phyloP scores from a whole-genome alignment of 2,888 invertebrate species.

The Eupithecia subumbrata region DNA sequence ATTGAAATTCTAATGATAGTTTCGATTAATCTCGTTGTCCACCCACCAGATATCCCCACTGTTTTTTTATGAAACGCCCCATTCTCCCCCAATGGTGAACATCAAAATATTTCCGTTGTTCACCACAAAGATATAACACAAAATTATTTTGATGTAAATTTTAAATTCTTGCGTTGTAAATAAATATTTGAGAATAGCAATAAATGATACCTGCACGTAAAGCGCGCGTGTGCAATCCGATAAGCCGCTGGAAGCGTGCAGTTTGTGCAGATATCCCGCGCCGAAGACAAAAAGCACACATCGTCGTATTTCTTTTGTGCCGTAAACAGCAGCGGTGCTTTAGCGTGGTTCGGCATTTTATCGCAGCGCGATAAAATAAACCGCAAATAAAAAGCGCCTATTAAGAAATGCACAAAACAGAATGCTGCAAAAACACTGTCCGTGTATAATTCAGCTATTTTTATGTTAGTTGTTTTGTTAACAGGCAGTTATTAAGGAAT shows the following conservation, averaged over 20 bases:
- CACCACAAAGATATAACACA: too few relatives aligned
- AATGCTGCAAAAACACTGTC: neutral
- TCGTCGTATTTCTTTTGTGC: neutral
- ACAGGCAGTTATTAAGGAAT: neutral
- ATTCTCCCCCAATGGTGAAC: too few relatives aligned
- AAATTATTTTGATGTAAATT: neutral
- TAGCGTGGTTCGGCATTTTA: neutral
- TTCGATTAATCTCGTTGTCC: neutral
- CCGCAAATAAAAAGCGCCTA: neutral
- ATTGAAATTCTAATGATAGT: neutral
- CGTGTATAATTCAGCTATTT: neutral
- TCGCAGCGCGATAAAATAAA: constrained; percentile 7
- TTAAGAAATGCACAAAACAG: neutral
- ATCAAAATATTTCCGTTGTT: too few relatives aligned
- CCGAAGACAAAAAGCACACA: neutral
- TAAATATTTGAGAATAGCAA: neutral
- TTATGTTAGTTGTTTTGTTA: neutral
- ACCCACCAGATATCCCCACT: too few relatives aligned
- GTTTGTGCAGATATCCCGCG: neutral
- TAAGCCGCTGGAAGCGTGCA: neutral
- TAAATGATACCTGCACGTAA: neutral
- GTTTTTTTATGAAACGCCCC: too few relatives aligned
- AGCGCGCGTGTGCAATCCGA: neutral
- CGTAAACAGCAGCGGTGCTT: neutral
- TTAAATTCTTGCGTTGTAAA: neutral